Base-by-base conservation (phyloP, 1,140 invertebrate species). In the Stratiolaelaps scimitus region DNA sequence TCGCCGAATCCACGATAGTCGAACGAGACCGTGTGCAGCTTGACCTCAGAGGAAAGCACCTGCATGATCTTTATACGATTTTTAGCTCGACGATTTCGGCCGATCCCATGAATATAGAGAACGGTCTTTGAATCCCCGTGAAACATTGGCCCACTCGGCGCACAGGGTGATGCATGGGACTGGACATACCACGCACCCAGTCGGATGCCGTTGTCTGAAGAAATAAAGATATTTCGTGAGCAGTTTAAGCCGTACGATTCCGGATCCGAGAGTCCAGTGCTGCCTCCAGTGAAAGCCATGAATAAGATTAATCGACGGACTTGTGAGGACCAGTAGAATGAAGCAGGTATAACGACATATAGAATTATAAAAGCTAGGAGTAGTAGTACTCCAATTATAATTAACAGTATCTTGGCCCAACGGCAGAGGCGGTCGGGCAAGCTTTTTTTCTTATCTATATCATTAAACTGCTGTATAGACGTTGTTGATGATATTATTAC, bases 191-290 rank as follows among this genome's bases (percentile, higher is more conserved):
- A 69, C 4, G 40, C 29, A 43, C 68, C 68, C 17, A 69, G 29
- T 5, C 30, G 7, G 26, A 69, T 30, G 20, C 30, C 68, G 7
- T 43, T 26, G 7, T 68, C 45, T 1, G 20, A 17, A 4, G n/a
- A 10, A 7, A 68, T 26, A 28, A 26, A 65, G n/a, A 69, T 65
- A 15, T 26, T 56, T 15, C 29, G 13, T 10, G 70, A 53, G 66
- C 70, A 71, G 4, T 68, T 47, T 1, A 71, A 23, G n/a, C 68
- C 68, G 47, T 45, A 15, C 23, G 13, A 30, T 65, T 67, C 66
- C 2, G 70, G 69, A 23, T 70, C 15, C 1, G 67, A 67, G 0
- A 71, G 29, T 48, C 47, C 47, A 7, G 20, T 15, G 4, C 19
- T 4, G 15, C 47, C 28, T 6, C 19, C 28, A 4, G 28, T 19